Evolutionary conservation across 2,113 vertebrate genomes (phyloP).

Genomic region (Antennarius striatus): DNA sequence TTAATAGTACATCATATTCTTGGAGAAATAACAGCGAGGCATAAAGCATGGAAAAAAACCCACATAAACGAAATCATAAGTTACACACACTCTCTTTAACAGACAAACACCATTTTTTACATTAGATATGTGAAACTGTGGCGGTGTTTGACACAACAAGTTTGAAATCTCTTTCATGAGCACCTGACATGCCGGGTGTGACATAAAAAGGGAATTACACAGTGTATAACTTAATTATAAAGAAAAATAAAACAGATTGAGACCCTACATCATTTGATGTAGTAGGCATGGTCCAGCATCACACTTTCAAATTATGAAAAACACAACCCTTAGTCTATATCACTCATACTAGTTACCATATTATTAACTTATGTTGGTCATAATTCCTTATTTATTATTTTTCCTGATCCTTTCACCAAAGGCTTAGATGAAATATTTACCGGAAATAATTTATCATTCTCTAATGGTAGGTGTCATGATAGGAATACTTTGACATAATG

Average conservation of each 20-base stretch:
- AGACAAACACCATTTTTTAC: slow-evolving; percentile 17
- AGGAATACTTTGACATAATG: neutral
- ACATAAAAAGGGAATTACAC: slow-evolving; percentile 37
- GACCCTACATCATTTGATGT: slow-evolving; percentile 24
- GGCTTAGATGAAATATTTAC: too few relatives aligned
- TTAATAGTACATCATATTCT: slow-evolving; percentile 5
- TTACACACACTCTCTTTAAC: slow-evolving; percentile 5
- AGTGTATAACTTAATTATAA: slow-evolving; percentile 55
- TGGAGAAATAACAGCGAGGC: slow-evolving; percentile 21
- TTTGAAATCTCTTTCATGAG: slow-evolving; percentile 24
- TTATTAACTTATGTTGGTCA: slow-evolving; percentile 3
- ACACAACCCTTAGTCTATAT: slow-evolving; percentile 2
- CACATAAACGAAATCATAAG: slow-evolving; percentile 16
- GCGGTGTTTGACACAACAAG: slow-evolving; percentile 24
- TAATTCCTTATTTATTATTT: slow-evolving; percentile 5
- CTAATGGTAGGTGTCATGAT: neutral
- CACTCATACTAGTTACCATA: slow-evolving; percentile 12
- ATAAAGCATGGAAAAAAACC: slow-evolving; percentile 22
- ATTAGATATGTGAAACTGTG: slow-evolving; percentile 9
- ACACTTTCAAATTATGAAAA: slow-evolving; percentile 32
- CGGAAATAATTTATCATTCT: too few relatives aligned
- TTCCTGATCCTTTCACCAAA: neutral
- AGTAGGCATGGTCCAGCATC: neutral
- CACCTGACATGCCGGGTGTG: slow-evolving; percentile 33
- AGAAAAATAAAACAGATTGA: slow-evolving; percentile 3